phyloP scores from a whole-genome alignment of 2,113 vertebrate genomes.

The Centrocercus urophasianus region DNA sequence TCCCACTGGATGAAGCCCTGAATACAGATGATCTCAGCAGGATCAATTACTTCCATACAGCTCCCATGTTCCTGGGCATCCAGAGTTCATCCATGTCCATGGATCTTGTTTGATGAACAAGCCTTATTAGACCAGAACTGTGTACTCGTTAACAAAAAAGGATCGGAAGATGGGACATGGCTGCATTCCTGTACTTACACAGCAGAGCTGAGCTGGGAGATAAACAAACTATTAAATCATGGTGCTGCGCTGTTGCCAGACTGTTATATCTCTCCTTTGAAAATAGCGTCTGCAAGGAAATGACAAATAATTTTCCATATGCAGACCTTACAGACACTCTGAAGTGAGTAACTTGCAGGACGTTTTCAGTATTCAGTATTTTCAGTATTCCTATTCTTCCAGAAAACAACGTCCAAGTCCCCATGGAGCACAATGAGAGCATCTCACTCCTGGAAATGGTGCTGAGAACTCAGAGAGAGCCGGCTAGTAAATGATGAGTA shows the following conservation, averaged over 20 bases:
- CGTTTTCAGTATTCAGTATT: neutral
- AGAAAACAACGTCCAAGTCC: neutral
- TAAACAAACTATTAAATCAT: conserved; percentile 62
- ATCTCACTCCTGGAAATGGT: neutral
- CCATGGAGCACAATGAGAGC: neutral
- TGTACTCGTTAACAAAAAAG: neutral
- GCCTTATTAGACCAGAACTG: conserved; percentile 2
- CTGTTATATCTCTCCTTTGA: conserved; percentile 45
- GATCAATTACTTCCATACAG: neutral
- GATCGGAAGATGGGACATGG: neutral
- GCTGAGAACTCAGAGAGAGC: neutral
- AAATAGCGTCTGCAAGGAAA: conserved; percentile 41
- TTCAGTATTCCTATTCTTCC: conserved; percentile 18
- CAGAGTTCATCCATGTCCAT: neutral
- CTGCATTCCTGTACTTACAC: neutral
- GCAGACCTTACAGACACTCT: neutral
- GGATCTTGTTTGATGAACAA: neutral
- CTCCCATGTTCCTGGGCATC: neutral
- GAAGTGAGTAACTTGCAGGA: conserved; percentile 40
- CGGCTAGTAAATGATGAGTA: neutral
- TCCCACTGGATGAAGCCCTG: neutral
- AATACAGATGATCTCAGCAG: neutral
- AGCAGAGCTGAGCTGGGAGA: conserved; percentile 22
- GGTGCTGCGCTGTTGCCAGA: neutral
- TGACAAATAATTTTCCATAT: conserved; percentile 54